Evolutionary conservation across 2,113 vertebrate genomes (phyloP), one percentile per base, ranked within the genome.

Genomic region (Scolopax mira): DNA sequence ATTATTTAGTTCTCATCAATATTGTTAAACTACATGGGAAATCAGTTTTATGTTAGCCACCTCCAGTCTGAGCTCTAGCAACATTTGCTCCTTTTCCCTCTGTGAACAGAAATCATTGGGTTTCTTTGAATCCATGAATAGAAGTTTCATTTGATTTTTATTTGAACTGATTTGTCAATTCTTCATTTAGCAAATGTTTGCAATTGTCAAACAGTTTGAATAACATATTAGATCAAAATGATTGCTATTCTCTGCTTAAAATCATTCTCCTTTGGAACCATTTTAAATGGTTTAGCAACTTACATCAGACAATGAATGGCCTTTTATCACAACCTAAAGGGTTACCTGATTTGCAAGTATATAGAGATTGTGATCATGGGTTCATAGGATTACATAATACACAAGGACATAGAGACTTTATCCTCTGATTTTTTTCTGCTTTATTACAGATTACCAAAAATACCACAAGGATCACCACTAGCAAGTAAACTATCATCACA

Each of bases 291-390:
- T 58, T 89, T 77, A 70, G 18, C 39, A 70, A 90, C 46, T 65
- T 61, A 64, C 18, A 81, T 41, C 44, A 60, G 51, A 60, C 17
- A 64, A 80, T 48, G 30, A 48, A 60, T 27, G 15, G 24, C 8
- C 19, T 54, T 75, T 60, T 54, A 15, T 54, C 28, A 61, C 13
- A 54, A n/a, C 18, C 52, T 60, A 51, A 74, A 37, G 7, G 18
- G 6, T 37, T 73, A 51, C 11, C 22, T 2, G 3, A 18, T 67
- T 46, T 60, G 27, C 1, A 1, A 19, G 23, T 52, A 17, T 48
- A 39, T 11, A 46, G 19, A 62, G 15, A 57, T 42, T 1, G 2
- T 31, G 16, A 30, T 7, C 0, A 6, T 49, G 10, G 24, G 15
- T 62, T 79, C 39, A 54, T 8, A 46, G 24, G n/a, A 24, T 48